Evolutionary conservation across 1,140 invertebrate species (phyloP), one percentile per base, ranked within the genome.

Genomic region (Hormaphis cornu): DNA sequence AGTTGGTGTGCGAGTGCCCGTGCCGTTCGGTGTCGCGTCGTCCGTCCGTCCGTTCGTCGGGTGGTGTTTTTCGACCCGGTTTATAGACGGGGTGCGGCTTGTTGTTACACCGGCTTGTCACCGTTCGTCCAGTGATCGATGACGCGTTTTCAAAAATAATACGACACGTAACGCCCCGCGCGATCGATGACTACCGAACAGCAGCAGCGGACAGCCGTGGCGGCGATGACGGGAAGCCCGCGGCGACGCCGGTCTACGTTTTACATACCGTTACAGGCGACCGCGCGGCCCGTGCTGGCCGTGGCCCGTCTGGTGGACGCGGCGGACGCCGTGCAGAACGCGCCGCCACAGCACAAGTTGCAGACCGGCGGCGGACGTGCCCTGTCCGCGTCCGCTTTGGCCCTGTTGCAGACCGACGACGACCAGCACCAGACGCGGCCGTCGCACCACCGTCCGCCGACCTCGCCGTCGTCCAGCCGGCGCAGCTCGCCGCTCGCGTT

Each of bases 291-390:
- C 12, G 70, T 71, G 16, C 56, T 74, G 37, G 73, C 74, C 16
- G 53, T 75, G 28, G 61, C 61, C 28, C 5, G 28, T 10, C 10
- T 66, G 40, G 28, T n/a, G 28, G 61, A 66, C 44, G 9, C 44
- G 8, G 18, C 30, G 26, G 30, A 35, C 28, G 2, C n/a, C n/a
- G n/a, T n/a, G 8, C 61, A 5, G 26, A 6, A 1, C 1, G 2
- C 28, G 42, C 24, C 26, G 30, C 9, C 54, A 42, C 4, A 52
- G 37, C 20, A 24, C 2, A 54, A 14, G 46, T 58, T 71, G 56
- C 56, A 71, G 18, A 69, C 70, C 7, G 71, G 81, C 52, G 85
- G 53, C 85, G 86, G 1, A 83, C 87, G 73, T 7, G 18, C 53
- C 18, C 52, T 75, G 16, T 74, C 73, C 9, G 71, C 74, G 12